Evolutionary conservation across 2,797 vertebrate genomes (phyloP).

Genomic region (Poecilia wingei): DNA sequence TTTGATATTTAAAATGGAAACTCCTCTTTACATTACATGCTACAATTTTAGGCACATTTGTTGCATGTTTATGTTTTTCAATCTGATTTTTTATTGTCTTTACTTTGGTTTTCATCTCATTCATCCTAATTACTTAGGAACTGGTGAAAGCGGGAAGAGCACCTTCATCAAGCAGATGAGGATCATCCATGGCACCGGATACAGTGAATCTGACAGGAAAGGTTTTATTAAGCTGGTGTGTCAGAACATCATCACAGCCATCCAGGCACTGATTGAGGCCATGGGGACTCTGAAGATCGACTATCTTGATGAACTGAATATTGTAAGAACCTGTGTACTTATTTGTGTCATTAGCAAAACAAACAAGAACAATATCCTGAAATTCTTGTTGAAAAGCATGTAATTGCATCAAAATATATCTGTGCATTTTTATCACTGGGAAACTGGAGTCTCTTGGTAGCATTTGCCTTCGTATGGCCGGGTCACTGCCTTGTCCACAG

Average conservation of each 20-base stretch:
- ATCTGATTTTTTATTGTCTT: neutral
- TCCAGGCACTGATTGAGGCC: conserved; percentile 84
- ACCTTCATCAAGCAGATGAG: conserved; percentile 97
- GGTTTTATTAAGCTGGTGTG: conserved; percentile 85
- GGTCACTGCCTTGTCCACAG: neutral
- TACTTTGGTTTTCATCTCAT: conserved; percentile 15
- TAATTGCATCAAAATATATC: neutral
- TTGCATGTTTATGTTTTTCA: neutral
- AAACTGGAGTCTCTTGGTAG: neutral
- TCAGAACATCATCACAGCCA: conserved; percentile 87
- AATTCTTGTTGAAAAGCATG: neutral
- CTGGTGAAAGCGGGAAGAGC: conserved; percentile 93
- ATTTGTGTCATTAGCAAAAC: neutral
- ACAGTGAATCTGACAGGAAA: conserved; percentile 84
- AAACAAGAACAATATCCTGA: neutral
- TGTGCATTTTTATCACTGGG: neutral
- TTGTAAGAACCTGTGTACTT: conserved; percentile 72
- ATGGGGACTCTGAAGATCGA: conserved; percentile 82
- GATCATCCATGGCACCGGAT: conserved; percentile 90
- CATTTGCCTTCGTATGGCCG: neutral
- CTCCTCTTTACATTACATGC: neutral
- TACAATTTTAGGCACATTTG: neutral
- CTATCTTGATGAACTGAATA: conserved; percentile 80
- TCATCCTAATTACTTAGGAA: conserved; percentile 76
- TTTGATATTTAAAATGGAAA: neutral